A percentile compares a stretch with the other conserved stretches of the same genome.
These are phyloP conservation scores for Drosophila fulvimacula DNA, from an alignment of 2,888 invertebrate genomes.

Conservation along the genomic window DNA sequence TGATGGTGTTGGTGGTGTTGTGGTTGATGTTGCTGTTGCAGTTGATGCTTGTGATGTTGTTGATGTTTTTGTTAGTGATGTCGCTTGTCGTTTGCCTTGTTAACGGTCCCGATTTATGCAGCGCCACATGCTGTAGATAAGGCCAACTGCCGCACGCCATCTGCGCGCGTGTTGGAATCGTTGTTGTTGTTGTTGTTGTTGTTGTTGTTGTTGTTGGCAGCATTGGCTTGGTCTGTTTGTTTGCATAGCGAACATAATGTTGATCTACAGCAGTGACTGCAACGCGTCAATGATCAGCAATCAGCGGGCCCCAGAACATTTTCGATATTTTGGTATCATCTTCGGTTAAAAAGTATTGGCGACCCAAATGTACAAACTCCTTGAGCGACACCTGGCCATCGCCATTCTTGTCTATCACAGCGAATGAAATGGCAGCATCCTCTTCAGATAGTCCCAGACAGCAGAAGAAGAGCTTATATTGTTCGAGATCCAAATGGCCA, in stretches of 20 bases:
- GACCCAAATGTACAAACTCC: conserved; percentile 92
- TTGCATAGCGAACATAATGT: conserved; percentile 48
- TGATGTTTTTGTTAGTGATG: conserved; percentile 30
- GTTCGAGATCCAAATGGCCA: conserved; percentile 91
- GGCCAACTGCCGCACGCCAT: conserved; percentile 66
- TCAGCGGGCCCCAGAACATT: conserved; percentile 94
- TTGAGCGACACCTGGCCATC: conserved; percentile 91
- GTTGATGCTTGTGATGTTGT: conserved; percentile 10
- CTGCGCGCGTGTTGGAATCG: conserved; percentile 57
- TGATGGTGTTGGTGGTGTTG: conserved; percentile 18
- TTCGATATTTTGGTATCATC: conserved; percentile 91
- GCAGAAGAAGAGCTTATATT: conserved; percentile 93
- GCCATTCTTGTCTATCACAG: conserved; percentile 91
- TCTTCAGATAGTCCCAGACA: conserved; percentile 91
- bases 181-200: conserved; percentile 28
- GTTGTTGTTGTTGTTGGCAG: conserved; percentile 37
- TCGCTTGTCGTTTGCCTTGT: conserved; percentile 53
- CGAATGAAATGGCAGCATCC: conserved; percentile 91
- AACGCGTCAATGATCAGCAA: conserved; percentile 86
- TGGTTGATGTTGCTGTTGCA: conserved; percentile 14
- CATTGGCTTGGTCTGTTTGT: conserved; percentile 40
- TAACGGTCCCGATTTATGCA: conserved; percentile 55
- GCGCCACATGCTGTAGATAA: conserved; percentile 75
- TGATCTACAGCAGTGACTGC: conserved; percentile 74
- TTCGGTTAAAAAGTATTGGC: conserved; percentile 92